A percentile compares a stretch with the other conserved stretches of the same genome.
phyloP scores from a whole-genome alignment of 2,113 vertebrate genomes.

The Sciurus niger region DNA sequence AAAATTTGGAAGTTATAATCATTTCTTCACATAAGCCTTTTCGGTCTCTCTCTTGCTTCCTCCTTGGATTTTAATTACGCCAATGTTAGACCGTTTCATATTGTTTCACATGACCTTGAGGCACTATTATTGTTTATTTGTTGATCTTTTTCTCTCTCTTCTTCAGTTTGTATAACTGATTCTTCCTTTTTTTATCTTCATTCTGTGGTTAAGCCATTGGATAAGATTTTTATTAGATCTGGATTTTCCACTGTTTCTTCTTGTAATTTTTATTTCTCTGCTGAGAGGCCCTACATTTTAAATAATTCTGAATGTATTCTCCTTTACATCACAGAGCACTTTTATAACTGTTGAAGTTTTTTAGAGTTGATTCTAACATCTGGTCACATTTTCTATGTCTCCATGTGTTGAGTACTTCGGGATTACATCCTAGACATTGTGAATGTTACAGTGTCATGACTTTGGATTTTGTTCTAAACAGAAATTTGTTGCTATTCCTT shows the following conservation, averaged over 20 bases:
- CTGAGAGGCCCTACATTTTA: background rate
- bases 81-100: background rate
- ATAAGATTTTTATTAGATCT: background rate
- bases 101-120: accelerated
- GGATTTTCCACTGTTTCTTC: background rate
- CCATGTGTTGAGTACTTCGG: background rate
- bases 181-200: background rate
- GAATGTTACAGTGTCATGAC: background rate
- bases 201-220: background rate
- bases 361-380: background rate
- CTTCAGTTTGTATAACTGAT: background rate
- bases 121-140: background rate
- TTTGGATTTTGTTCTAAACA: background rate
- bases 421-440: background rate
- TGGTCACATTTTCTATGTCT: background rate
- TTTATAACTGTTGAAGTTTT: background rate
- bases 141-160: background rate
- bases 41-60: background rate
- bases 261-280: background rate
- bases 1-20: background rate
- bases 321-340: background rate
- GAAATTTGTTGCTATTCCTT: background rate
- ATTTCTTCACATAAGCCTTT: background rate
- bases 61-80: background rate
- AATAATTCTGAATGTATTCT: background rate